phyloP scores from a whole-genome alignment of 2,888 invertebrate species.

The Drosophila paracracens region DNA sequence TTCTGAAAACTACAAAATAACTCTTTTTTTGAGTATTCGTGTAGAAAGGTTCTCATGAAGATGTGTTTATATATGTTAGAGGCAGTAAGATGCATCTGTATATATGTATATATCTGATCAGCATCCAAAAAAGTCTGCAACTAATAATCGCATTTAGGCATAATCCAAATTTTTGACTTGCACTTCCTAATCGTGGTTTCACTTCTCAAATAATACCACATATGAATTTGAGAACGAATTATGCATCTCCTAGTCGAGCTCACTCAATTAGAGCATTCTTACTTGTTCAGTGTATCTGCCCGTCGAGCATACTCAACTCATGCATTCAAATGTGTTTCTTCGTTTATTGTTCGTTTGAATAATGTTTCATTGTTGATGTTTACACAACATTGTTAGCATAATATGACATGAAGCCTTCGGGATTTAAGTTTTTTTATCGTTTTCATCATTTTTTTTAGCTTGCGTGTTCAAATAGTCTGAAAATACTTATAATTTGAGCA shows the following conservation, averaged over 20 bases:
- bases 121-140: not conserved
- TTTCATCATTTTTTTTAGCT: not conserved
- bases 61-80: rapidly evolving
- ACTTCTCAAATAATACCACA: not conserved
- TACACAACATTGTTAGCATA: conserved; percentile 40
- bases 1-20: not conserved
- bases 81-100: no score
- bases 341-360: conserved; percentile 17
- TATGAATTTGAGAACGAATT: not conserved
- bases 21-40: not conserved
- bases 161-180: not conserved
- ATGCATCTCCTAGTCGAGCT: not conserved
- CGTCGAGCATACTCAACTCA: no score
- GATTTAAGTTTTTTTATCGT: conserved; percentile 14
- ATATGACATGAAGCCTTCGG: conserved; percentile 45
- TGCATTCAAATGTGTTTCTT: not conserved
- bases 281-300: no score
- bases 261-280: no score
- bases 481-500: conserved; percentile 27
- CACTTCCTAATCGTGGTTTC: not conserved
- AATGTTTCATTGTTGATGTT: conserved; percentile 40
- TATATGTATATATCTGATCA: not conserved
- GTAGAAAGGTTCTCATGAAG: not conserved
- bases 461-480: conserved; percentile 42
- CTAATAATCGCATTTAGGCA: not conserved